phyloP scores from a whole-genome alignment of 1,140 invertebrate species.

The Pogonognathellus flavescens region DNA sequence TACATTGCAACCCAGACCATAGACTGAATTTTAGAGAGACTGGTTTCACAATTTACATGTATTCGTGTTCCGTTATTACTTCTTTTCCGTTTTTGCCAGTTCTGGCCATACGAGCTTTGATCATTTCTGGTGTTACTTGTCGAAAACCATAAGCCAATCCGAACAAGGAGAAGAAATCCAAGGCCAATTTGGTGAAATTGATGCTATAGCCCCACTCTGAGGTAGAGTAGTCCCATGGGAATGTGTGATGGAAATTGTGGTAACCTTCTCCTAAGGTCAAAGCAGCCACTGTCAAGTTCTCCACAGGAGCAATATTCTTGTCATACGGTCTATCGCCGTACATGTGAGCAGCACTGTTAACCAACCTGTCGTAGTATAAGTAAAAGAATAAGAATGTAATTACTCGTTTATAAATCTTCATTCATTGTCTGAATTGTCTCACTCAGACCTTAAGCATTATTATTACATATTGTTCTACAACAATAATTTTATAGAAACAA shows the following conservation, averaged over 20 bases:
- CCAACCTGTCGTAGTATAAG: conserved; percentile 64
- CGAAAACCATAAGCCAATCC: conserved; percentile 72
- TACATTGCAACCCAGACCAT: too few species aligned
- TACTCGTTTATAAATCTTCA: too few species aligned
- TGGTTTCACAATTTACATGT: too few species aligned
- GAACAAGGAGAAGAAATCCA: conserved; percentile 71
- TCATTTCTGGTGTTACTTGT: conserved; percentile 69
- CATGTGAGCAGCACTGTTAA: conserved; percentile 74
- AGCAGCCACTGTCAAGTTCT: conserved; percentile 80
- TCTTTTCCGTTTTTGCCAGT: too few species aligned
- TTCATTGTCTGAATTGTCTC: too few species aligned
- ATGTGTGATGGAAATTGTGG: conserved; percentile 97
- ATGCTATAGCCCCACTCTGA: conserved; percentile 79
- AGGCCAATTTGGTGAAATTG: conserved; percentile 71
- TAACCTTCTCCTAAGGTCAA: conserved; percentile 87
- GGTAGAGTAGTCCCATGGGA: conserved; percentile 94
- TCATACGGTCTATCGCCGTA: conserved; percentile 71
- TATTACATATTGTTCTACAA: too few species aligned
- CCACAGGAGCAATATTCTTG: conserved; percentile 80
- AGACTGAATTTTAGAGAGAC: too few species aligned
- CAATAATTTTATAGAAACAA: too few species aligned
- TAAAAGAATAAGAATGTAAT: neutral
- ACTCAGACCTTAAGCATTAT: too few species aligned
- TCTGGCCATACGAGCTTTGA: conserved; percentile 57
- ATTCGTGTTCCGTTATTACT: too few species aligned